Evolutionary conservation across 2,888 invertebrate species (phyloP).

Genomic region (Dynastes tityus): DNA sequence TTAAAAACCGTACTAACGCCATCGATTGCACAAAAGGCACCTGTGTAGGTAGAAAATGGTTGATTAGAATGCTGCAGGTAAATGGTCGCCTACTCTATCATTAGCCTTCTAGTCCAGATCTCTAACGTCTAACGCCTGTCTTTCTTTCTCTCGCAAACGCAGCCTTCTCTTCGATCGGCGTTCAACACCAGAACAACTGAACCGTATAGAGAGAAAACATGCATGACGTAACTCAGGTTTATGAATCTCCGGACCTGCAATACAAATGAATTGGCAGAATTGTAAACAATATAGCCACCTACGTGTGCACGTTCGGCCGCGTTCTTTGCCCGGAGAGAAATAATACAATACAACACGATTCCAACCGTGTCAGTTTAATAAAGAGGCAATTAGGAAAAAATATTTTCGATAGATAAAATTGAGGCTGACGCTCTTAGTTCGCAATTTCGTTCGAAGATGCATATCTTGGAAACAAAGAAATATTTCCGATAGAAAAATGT

Average conservation of each 20-base stretch:
- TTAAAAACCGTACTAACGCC: constrained; percentile 46
- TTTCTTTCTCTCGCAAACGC: constrained; percentile 2
- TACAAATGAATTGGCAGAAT: constrained; percentile 52
- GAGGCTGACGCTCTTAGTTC: not conserved
- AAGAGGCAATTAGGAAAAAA: constrained; percentile 18
- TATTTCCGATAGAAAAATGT: too few species aligned
- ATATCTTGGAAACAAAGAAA: too few species aligned
- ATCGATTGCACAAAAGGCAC: constrained; percentile 59
- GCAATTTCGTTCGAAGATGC: too few species aligned
- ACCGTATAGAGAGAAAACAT: constrained; percentile 36
- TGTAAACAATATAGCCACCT: constrained; percentile 50
- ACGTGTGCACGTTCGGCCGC: constrained; percentile 17
- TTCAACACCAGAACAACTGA: constrained; percentile 27
- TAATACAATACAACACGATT: constrained; percentile 8
- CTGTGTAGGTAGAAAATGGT: constrained; percentile 57
- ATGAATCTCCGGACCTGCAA: constrained; percentile 43
- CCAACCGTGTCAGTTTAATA: not conserved
- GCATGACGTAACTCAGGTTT: constrained; percentile 50
- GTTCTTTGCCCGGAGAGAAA: constrained; percentile 33
- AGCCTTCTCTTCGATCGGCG: not conserved
- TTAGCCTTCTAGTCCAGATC: constrained; percentile 58
- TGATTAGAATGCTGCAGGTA: constrained; percentile 61
- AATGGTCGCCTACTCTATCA: constrained; percentile 60
- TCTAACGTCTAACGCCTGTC: constrained; percentile 17
- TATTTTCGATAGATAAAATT: not conserved